phyloP scores from a whole-genome alignment of 2,888 invertebrate genomes.

The Athripsodes cinereus region DNA sequence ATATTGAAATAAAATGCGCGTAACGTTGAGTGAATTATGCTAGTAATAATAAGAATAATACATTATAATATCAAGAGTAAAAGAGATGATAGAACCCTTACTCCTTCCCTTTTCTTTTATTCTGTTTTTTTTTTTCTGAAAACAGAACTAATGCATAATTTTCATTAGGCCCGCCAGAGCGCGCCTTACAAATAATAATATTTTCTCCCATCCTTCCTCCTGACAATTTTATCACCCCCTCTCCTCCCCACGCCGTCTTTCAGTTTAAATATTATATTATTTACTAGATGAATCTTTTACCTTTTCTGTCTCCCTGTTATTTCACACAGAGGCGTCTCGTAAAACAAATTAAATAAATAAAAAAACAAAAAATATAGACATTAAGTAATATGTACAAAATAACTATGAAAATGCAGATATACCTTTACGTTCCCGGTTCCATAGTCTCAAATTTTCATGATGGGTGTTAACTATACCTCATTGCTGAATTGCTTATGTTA shows the following conservation, averaged over 20 bases:
- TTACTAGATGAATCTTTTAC: slow-evolving; percentile 10
- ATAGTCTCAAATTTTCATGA: too few relatives aligned
- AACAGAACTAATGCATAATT: slow-evolving; percentile 28
- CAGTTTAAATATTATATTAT: slow-evolving; percentile 21
- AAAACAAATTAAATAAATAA: too few relatives aligned
- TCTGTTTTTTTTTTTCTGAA: slow-evolving; percentile 19
- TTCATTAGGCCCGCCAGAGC: slow-evolving; percentile 28
- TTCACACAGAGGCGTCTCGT: background rate
- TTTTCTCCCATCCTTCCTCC: slow-evolving; percentile 10
- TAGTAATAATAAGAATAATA: background rate
- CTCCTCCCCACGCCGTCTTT: background rate
- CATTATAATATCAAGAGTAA: background rate
- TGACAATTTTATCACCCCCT: slow-evolving; percentile 2
- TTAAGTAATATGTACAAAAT: too few relatives aligned
- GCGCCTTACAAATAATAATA: slow-evolving; percentile 20
- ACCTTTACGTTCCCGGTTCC: too few relatives aligned
- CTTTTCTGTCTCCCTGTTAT: background rate
- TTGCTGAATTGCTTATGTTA: too few relatives aligned
- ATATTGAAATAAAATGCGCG: too few relatives aligned
- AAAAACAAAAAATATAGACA: too few relatives aligned
- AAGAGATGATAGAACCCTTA: background rate
- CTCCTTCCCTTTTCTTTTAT: slow-evolving; percentile 17
- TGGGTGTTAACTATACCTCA: too few relatives aligned
- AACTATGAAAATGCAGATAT: too few relatives aligned
- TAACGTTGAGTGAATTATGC: too few relatives aligned